Conservation (phyloP, 2,797 vertebrate genomes). For the Eptatretus atami region DNA sequence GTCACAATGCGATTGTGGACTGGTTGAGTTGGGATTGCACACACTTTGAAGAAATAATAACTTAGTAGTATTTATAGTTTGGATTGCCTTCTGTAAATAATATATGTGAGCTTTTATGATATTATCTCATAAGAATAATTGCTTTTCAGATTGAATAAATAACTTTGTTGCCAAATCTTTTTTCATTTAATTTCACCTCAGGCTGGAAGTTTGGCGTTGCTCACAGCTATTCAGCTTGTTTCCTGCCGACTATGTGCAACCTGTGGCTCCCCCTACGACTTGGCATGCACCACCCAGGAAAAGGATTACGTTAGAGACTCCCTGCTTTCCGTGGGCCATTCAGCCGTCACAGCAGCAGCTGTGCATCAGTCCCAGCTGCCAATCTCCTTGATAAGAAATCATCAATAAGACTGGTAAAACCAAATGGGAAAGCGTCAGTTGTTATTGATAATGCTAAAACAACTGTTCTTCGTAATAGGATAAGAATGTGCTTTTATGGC, state of each 20-base stretch:
- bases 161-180: too few species aligned
- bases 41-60: too few species aligned
- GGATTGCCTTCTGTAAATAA: too few species aligned
- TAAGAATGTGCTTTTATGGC: too few species aligned
- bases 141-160: not conserved
- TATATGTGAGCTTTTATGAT: too few species aligned
- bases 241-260: slow-evolving; percentile 28
- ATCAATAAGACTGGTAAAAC: not conserved
- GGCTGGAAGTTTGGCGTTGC: slow-evolving; percentile 55
- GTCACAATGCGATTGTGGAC: too few species aligned
- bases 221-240: slow-evolving; percentile 45
- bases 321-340: not conserved
- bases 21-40: too few species aligned
- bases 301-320: not conserved
- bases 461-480: too few species aligned
- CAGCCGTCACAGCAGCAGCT: not conserved
- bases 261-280: slow-evolving; percentile 31
- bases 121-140: not conserved
- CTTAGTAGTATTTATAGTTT: too few species aligned
- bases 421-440: too few species aligned
- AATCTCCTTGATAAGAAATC: not conserved
- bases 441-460: too few species aligned
- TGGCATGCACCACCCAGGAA: not conserved
- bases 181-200: slow-evolving; percentile 11
- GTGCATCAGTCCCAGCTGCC: not conserved